These are phyloP conservation scores for Sycophaga agraensis DNA, from an alignment of 1,140 invertebrate genomes.

Conservation along the genomic window DNA sequence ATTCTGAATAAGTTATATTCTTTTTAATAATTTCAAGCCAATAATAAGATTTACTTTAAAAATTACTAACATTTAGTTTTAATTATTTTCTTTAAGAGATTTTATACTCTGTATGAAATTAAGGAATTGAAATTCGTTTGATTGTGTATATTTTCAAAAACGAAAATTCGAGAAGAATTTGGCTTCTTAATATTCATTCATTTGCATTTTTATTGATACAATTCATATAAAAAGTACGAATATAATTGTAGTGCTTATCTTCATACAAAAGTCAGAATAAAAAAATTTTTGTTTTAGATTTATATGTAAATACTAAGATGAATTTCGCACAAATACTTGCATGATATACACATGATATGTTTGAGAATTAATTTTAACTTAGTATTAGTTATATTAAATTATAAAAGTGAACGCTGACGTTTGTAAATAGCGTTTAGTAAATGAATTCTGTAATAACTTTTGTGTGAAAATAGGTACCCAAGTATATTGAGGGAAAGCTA, in stretches of 20 bases:
- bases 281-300: background rate
- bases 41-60: too few relatives aligned
- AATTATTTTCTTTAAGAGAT: too few relatives aligned
- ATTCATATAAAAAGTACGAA: too few relatives aligned
- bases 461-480: constrained; percentile 52
- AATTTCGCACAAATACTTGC: background rate
- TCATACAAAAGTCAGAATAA: constrained; percentile 16
- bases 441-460: constrained; percentile 24
- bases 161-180: too few relatives aligned
- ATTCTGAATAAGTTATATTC: too few relatives aligned
- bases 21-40: too few relatives aligned
- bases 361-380: background rate
- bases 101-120: too few relatives aligned
- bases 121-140: too few relatives aligned
- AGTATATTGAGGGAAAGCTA: constrained; percentile 67
- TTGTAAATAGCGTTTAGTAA: background rate
- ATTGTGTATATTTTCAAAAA: too few relatives aligned
- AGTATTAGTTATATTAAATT: background rate
- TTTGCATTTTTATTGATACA: too few relatives aligned
- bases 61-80: too few relatives aligned
- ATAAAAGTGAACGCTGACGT: background rate
- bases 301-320: background rate
- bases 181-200: too few relatives aligned
- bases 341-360: background rate
- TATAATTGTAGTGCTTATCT: constrained; percentile 15